A percentile compares a stretch with the other conserved stretches of the same genome.
These are phyloP conservation scores for Pseudomyrmex cubaensis DNA, from an alignment of 1,140 invertebrate species.

Conservation along the genomic window DNA sequence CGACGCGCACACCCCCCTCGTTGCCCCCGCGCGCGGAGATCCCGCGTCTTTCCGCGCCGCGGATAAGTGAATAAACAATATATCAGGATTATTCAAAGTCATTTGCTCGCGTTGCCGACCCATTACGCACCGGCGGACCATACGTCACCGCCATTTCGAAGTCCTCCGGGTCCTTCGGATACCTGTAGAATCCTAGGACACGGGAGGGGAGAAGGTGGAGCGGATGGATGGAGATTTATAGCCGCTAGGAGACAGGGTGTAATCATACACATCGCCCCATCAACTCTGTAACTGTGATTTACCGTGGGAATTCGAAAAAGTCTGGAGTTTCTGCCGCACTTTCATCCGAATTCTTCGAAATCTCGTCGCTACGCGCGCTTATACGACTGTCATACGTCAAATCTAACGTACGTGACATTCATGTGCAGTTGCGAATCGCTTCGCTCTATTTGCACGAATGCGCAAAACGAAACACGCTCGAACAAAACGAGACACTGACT, in stretches of 20 bases:
- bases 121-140: conserved; percentile 64
- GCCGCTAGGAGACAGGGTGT: conserved; percentile 82
- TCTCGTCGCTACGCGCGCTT: neutral
- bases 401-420: conserved; percentile 8
- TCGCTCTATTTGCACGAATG: neutral
- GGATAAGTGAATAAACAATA: conserved; percentile 64
- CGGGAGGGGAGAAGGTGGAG: conserved; percentile 34
- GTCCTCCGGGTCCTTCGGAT: conserved; percentile 66
- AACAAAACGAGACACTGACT: too few relatives aligned
- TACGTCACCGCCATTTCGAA: conserved; percentile 69
- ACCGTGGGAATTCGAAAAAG: conserved; percentile 82
- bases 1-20: neutral
- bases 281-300: conserved; percentile 83
- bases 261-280: conserved; percentile 84
- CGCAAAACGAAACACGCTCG: neutral
- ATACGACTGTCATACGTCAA: conserved; percentile 31
- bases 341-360: conserved; percentile 31
- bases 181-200: conserved; percentile 74
- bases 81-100: conserved; percentile 69
- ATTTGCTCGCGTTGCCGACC: conserved; percentile 63
- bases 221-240: conserved; percentile 81
- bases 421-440: neutral
- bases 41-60: conserved; percentile 47
- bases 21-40: conserved; percentile 20
- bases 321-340: conserved; percentile 68